Evolutionary conservation across 1,140 invertebrate genomes (phyloP).

Genomic region (Hyphantria cunea): DNA sequence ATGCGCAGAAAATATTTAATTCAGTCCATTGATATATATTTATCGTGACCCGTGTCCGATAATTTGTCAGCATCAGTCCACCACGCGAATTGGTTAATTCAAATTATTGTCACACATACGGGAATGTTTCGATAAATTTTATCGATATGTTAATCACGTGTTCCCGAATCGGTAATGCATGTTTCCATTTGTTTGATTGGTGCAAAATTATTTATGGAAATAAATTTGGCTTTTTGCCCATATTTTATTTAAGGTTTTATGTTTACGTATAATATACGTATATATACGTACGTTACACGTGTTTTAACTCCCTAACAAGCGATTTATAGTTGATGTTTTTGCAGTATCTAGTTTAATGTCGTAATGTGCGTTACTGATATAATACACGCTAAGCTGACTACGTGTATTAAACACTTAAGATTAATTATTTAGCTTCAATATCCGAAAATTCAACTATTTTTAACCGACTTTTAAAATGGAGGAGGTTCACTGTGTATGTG

Average conservation of each 20-base stretch:
- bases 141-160: conserved; percentile 32
- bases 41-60: background rate
- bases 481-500: no score
- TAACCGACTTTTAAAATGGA: no score
- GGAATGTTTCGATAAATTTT: conserved; percentile 24
- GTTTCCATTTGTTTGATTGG: conserved; percentile 31
- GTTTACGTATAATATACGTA: no score
- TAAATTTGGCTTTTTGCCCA: conserved; percentile 18
- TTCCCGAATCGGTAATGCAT: conserved; percentile 27
- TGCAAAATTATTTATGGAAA: conserved; percentile 29
- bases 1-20: background rate
- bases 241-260: conserved; percentile 15
- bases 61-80: conserved; percentile 17
- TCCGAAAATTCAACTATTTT: no score
- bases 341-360: no score
- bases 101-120: conserved; percentile 22
- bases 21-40: conserved; percentile 21
- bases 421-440: no score
- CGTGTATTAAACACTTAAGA: no score
- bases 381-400: no score
- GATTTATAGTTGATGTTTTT: no score
- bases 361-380: no score
- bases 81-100: conserved; percentile 25
- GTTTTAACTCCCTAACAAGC: no score
- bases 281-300: background rate